phyloP scores from a whole-genome alignment of 2,888 invertebrate genomes.

The Zygaena filipendulae region DNA sequence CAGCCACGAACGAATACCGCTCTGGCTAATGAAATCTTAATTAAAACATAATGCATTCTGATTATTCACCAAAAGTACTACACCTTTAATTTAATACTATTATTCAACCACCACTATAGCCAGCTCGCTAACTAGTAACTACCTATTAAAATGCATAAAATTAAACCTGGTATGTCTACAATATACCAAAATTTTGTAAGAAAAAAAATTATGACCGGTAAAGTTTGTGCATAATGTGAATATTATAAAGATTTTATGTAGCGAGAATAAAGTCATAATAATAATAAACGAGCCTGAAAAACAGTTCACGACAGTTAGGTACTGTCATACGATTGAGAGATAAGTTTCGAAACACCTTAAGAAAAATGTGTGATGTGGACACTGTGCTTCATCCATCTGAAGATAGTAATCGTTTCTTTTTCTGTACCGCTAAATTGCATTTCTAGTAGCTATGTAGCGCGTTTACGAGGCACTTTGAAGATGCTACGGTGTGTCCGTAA shows the following conservation, averaged over 20 bases:
- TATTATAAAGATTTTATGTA: constrained; percentile 41
- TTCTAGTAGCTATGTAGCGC: constrained; percentile 62
- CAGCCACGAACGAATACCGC: constrained; percentile 58
- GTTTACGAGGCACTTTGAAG: constrained; percentile 64
- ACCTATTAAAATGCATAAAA: too few species aligned
- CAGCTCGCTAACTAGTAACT: too few species aligned
- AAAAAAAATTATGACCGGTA: too few species aligned
- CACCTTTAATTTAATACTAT: too few species aligned
- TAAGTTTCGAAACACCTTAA: constrained; percentile 57
- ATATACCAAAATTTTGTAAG: too few species aligned
- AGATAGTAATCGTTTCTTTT: constrained; percentile 59
- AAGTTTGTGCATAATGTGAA: too few species aligned
- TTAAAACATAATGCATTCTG: too few species aligned
- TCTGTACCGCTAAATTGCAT: constrained; percentile 64
- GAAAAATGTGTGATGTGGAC: constrained; percentile 43
- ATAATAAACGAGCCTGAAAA: constrained; percentile 19
- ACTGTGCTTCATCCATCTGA: constrained; percentile 50
- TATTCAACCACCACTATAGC: too few species aligned
- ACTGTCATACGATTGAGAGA: constrained; percentile 35
- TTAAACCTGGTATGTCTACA: too few species aligned
- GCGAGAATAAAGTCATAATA: constrained; percentile 27
- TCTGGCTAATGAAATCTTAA: too few species aligned
- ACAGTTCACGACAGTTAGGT: constrained; percentile 35
- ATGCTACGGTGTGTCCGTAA: constrained; percentile 57
- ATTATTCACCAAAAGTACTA: too few species aligned